These are phyloP conservation scores for Tautogolabrus adspersus DNA, from an alignment of 2,113 vertebrate species.

Conservation along the genomic window DNA sequence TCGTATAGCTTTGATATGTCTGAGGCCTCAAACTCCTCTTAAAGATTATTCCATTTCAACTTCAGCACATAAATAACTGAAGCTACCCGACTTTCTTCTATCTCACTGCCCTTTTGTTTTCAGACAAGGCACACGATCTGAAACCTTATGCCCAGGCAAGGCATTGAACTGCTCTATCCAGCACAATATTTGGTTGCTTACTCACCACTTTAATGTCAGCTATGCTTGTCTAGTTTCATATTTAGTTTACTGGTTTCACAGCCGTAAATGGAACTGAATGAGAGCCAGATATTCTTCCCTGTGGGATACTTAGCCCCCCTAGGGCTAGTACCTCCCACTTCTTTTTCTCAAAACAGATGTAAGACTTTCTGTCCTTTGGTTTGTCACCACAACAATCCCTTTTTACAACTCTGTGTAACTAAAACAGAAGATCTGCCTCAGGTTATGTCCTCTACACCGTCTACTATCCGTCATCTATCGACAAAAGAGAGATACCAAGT, in stretches of 20 bases:
- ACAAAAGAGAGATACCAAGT: not conserved
- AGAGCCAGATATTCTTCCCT: slow-evolving; percentile 5
- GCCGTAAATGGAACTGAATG: not conserved
- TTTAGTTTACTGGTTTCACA: slow-evolving; percentile 4
- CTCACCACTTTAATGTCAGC: not conserved
- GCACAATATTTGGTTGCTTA: not conserved
- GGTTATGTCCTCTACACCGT: not conserved
- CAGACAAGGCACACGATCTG: not conserved
- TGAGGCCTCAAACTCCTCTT: slow-evolving; percentile 26
- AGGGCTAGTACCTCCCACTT: not conserved
- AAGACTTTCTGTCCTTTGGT: slow-evolving; percentile 13
- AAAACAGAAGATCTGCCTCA: slow-evolving; percentile 6
- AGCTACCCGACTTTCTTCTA: too few species aligned
- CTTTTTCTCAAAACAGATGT: slow-evolving; percentile 9
- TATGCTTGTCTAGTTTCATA: not conserved
- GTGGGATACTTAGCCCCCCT: slow-evolving; percentile 25
- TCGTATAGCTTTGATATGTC: slow-evolving; percentile 27
- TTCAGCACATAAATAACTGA: too few species aligned
- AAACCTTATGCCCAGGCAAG: too few species aligned
- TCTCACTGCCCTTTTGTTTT: not conserved
- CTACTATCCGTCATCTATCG: not conserved
- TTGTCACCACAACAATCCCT: slow-evolving; percentile 25
- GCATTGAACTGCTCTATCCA: not conserved
- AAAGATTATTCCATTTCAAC: slow-evolving; percentile 26
- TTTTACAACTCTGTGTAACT: slow-evolving; percentile 29